Base-by-base conservation (phyloP, 2,797 vertebrate species). In the Agapornis canus region DNA sequence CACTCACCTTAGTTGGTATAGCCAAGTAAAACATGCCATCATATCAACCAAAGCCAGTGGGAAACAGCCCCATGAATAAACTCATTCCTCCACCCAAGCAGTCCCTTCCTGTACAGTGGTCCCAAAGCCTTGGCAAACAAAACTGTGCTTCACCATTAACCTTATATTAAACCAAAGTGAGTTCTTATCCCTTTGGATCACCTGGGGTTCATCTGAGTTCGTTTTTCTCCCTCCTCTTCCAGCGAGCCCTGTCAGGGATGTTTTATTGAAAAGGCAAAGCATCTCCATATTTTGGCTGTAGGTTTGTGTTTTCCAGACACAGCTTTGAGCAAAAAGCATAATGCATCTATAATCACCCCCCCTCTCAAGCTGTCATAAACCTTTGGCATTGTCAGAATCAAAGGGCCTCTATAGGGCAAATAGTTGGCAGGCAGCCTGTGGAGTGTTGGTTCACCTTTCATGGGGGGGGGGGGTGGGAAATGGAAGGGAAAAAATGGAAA, bases 41-140 rank as follows among this genome's bases (percentile, higher is more conserved):
- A 16, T 37, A 20, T 73, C 37, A 51, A 45, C 14, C 1, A 1
- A 69, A 51, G 47, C 47, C 51, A 2, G 1, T 20, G 69, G 57
- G 64, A 47, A 83, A 54, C 45, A 35, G 8, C 29, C 35, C 51
- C 64, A 48, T 43, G 82, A 79, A 83, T 79, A 79, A 90, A 54
- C 23, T 42, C 4, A 0, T 49, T 8, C 21, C 42, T 66, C 65
- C 8, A 0, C 56, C 64, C 70, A 27, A 51, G 40, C 1, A 0
- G 16, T 31, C 35, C 51, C 39, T 64, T 49, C 26, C 43, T 73
- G 79, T 57, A 17, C 54, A 45, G 32, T 6, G 6, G 4, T 75
- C 56, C 25, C 82, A 52, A 59, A 71, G 9, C 21, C 45, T 27
- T 31, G 14, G 27, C n/a, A 73, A 69, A 40, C 11, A 66, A 63